Percentiles rank a stretch among this genome's conserved stretches.
phyloP scores from a whole-genome alignment of 1,140 invertebrate genomes.

The Brachionus calyciflorus region DNA sequence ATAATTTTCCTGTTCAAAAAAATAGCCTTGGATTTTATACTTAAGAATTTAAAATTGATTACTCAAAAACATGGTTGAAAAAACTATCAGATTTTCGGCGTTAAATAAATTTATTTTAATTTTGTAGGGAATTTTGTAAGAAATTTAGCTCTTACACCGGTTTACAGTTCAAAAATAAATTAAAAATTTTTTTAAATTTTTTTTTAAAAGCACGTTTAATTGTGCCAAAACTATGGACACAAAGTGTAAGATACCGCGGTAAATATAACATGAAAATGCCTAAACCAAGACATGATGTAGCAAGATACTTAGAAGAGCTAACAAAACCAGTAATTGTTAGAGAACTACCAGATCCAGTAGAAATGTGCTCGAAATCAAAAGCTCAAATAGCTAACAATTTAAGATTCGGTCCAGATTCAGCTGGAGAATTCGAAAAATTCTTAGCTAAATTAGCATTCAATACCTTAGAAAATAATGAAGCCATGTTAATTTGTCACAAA shows the following conservation, averaged over 20 bases:
- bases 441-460: constrained; percentile 21
- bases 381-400: not conserved
- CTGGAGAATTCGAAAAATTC: constrained; percentile 39
- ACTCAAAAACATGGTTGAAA: too few species aligned
- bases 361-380: not conserved
- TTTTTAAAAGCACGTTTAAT: constrained; percentile 1
- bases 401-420: not conserved
- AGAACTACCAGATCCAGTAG: constrained; percentile 2
- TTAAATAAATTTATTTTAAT: too few species aligned
- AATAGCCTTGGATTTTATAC: too few species aligned
- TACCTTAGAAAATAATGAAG: constrained; percentile 3
- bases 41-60: too few species aligned
- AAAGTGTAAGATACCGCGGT: constrained; percentile 19
- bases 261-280: constrained; percentile 37
- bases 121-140: too few species aligned
- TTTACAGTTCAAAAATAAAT: too few species aligned
- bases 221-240: constrained; percentile 31
- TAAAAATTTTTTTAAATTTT: not conserved
- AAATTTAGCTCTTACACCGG: too few species aligned
- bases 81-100: too few species aligned
- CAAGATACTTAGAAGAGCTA: constrained; percentile 41
- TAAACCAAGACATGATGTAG: constrained; percentile 39
- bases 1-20: too few species aligned
- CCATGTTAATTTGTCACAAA: constrained; percentile 42
- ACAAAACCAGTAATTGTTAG: constrained; percentile 15